Percentiles rank a stretch among this genome's conserved stretches.
Evolutionary conservation across 2,888 invertebrate species (phyloP).

Genomic region (Rhimphoctona megacephalus): DNA sequence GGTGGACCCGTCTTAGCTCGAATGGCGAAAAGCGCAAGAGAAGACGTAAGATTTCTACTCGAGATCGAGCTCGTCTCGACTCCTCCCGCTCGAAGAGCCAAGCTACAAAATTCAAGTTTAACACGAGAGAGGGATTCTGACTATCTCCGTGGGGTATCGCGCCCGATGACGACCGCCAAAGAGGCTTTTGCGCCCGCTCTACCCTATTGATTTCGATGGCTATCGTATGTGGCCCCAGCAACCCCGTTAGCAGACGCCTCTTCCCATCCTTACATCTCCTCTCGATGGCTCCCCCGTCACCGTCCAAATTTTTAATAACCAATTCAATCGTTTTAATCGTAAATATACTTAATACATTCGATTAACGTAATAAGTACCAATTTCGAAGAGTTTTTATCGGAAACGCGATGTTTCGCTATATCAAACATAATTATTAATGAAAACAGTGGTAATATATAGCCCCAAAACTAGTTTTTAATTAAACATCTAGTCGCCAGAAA

Average conservation of each 20-base stretch:
- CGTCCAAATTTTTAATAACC: conserved; percentile 18
- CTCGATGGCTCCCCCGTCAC: conserved; percentile 46
- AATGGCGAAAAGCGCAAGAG: conserved; percentile 61
- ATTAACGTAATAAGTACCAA: not conserved
- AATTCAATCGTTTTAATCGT: not conserved
- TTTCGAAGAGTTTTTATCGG: not conserved
- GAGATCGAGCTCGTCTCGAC: conserved; percentile 61
- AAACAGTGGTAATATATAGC: not conserved
- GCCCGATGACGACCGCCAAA: conserved; percentile 71
- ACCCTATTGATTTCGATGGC: conserved; percentile 70
- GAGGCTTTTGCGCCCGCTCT: conserved; percentile 61
- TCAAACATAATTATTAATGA: not conserved
- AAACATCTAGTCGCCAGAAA: no score
- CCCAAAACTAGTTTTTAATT: no score
- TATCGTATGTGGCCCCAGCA: conserved; percentile 63
- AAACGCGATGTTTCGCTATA: not conserved
- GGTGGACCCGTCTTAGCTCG: conserved; percentile 13
- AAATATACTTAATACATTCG: not conserved
- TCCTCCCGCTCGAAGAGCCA: conserved; percentile 61
- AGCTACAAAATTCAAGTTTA: conserved; percentile 53
- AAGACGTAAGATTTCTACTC: conserved; percentile 70
- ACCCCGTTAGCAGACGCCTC: conserved; percentile 53
- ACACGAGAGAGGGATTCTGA: conserved; percentile 49
- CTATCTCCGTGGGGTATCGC: conserved; percentile 69
- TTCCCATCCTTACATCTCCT: conserved; percentile 31